phyloP scores from a whole-genome alignment of 2,113 vertebrate genomes.

The Scomber colias region DNA sequence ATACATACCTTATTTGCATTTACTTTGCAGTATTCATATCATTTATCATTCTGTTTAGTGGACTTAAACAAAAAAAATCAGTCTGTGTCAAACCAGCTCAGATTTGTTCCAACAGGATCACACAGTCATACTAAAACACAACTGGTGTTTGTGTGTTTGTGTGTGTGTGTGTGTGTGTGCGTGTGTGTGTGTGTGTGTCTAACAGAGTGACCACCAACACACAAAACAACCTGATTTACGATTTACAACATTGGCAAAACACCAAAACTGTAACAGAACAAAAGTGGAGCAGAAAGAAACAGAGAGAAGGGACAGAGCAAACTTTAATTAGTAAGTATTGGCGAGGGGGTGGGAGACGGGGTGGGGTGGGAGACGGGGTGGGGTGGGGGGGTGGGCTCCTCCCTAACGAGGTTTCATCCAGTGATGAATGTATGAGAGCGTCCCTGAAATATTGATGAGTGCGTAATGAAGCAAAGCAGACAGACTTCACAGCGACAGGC shows the following conservation, averaged over 20 bases:
- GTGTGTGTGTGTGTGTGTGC: too few relatives aligned
- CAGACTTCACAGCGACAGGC: constrained; percentile 48
- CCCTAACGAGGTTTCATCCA: constrained; percentile 53
- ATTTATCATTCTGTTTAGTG: too few relatives aligned
- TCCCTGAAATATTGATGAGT: constrained; percentile 72
- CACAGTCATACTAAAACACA: neutral
- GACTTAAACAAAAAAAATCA: too few relatives aligned
- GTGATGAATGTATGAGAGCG: constrained; percentile 67
- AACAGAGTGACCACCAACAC: neutral
- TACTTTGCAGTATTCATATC: too few relatives aligned
- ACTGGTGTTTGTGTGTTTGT: neutral
- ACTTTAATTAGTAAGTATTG: constrained; percentile 58
- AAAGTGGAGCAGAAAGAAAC: constrained; percentile 20
- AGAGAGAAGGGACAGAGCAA: constrained; percentile 19
- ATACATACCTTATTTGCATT: too few relatives aligned
- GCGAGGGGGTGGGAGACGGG: constrained; percentile 4
- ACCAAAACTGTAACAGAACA: constrained; percentile 8
- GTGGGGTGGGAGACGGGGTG: constrained; percentile 15
- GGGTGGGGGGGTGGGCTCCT: constrained; percentile 42
- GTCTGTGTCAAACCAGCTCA: too few relatives aligned
- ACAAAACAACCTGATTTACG: constrained; percentile 8
- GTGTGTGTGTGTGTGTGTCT: neutral
- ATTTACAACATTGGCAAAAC: constrained; percentile 37
- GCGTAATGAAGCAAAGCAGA: constrained; percentile 63
- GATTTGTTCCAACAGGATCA: too few relatives aligned